phyloP scores from a whole-genome alignment of 2,888 invertebrate genomes.

The Scotopteryx bipunctaria region DNA sequence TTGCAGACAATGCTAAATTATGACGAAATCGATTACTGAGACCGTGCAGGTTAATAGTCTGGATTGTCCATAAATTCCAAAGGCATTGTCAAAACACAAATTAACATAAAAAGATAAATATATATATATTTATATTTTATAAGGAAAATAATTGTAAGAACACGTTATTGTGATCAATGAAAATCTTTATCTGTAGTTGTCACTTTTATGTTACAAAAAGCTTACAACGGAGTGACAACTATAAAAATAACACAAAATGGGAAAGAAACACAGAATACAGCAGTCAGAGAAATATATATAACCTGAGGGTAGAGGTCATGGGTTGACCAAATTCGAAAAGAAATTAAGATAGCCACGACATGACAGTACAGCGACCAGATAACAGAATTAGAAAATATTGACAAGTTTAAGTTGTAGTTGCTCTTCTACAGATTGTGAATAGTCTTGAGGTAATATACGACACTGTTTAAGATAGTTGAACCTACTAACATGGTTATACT shows the following conservation, averaged over 20 bases:
- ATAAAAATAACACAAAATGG: too few species aligned
- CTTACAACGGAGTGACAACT: too few species aligned
- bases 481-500: conserved; percentile 4
- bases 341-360: conserved; percentile 17
- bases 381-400: conserved; percentile 13
- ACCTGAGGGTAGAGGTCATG: neutral
- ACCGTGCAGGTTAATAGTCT: conserved; percentile 3
- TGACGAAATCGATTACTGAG: conserved; percentile 25
- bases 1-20: conserved; percentile 28
- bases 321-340: conserved; percentile 1
- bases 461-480: conserved; percentile 9
- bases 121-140: too few species aligned
- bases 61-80: neutral
- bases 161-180: too few species aligned
- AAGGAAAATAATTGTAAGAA: too few species aligned
- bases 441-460: conserved; percentile 13
- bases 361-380: conserved; percentile 14
- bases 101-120: too few species aligned
- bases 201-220: too few species aligned
- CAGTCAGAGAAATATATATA: neutral
- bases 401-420: conserved; percentile 16
- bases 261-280: neutral
- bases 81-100: neutral
- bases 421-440: conserved; percentile 17
- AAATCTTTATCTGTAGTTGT: too few species aligned